phyloP scores from a whole-genome alignment of 2,113 vertebrate genomes.

The Rhinoderma darwinii region DNA sequence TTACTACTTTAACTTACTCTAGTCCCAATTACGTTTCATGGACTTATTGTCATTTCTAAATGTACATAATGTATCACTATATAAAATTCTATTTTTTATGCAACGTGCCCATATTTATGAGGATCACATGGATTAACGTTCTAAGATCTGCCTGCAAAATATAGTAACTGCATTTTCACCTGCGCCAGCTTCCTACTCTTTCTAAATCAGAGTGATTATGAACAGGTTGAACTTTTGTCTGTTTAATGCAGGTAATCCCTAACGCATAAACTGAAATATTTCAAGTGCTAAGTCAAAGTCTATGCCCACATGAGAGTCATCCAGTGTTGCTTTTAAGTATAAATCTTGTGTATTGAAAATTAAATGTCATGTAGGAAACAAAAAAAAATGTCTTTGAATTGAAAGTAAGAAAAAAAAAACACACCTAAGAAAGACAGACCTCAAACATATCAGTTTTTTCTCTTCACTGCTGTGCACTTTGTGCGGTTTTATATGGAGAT shows the following conservation, averaged over 20 bases:
- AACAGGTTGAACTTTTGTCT: slow-evolving; percentile 1
- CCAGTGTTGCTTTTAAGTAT: not conserved
- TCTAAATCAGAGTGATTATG: not conserved
- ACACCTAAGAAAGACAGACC: not conserved
- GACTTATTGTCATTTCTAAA: too few relatives aligned
- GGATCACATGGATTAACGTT: not conserved
- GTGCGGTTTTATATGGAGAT: too few relatives aligned
- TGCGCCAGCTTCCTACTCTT: not conserved
- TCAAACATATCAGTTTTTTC: not conserved
- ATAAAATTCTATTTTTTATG: not conserved
- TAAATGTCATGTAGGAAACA: not conserved
- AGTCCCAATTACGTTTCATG: too few relatives aligned
- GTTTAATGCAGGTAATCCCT: not conserved
- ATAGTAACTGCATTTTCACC: not conserved
- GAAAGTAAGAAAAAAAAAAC: not conserved
- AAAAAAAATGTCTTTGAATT: not conserved
- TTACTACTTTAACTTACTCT: too few relatives aligned
- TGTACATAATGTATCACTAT: too few relatives aligned
- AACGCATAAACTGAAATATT: slow-evolving; percentile 3
- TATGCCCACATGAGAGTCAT: not conserved
- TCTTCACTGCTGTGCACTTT: too few relatives aligned
- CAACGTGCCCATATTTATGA: not conserved
- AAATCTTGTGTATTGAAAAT: not conserved
- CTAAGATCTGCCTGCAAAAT: not conserved
- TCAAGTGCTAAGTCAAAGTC: not conserved